Percentiles rank a stretch among this genome's conserved stretches.
Conservation (phyloP, 92 coral and sea anemone genomes). For the Desmophyllum pertusum region DNA sequence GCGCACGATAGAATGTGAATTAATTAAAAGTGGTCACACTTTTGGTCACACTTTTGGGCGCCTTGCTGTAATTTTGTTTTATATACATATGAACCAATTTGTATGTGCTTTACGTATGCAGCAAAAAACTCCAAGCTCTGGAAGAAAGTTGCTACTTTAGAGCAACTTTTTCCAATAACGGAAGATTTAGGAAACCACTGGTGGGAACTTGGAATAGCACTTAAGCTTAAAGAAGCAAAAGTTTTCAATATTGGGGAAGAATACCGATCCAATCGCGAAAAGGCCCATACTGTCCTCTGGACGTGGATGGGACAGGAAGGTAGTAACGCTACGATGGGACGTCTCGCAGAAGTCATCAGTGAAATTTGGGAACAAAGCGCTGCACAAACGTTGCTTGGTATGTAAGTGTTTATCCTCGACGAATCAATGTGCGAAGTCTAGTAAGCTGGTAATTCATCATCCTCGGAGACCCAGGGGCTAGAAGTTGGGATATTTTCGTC, state of each 20-base stretch:
- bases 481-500: too few relatives aligned
- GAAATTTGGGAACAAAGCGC: background rate
- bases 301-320: background rate
- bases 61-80: too few relatives aligned
- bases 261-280: background rate
- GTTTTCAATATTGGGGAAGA: background rate
- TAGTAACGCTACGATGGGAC: background rate
- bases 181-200: background rate
- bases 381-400: background rate
- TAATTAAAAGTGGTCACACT: too few relatives aligned
- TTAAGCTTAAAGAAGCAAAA: background rate
- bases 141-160: background rate
- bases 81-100: too few relatives aligned
- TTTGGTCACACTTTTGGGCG: too few relatives aligned
- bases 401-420: constrained; percentile 22
- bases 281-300: background rate
- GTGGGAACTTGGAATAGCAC: background rate
- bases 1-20: too few relatives aligned
- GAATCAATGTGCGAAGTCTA: too few relatives aligned
- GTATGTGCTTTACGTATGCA: too few relatives aligned
- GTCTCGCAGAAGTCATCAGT: background rate
- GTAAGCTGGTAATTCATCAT: too few relatives aligned
- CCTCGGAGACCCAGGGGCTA: too few relatives aligned
- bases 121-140: background rate
- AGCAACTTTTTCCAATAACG: background rate